These are phyloP conservation scores for Pterois miles DNA, from an alignment of 2,797 vertebrate species.

Conservation along the genomic window DNA sequence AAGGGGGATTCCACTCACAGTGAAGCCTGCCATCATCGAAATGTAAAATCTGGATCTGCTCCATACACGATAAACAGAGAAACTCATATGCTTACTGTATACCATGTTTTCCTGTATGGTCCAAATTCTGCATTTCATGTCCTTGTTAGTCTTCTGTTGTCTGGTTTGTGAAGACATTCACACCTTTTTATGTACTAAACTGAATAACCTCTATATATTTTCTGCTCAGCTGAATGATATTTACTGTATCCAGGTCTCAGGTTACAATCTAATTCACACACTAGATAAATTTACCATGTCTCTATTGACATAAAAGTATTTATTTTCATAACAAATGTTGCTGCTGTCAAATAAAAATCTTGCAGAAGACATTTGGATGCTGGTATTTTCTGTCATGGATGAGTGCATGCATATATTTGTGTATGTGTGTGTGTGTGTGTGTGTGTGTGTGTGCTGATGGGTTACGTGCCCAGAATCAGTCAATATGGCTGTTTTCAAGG, in stretches of 20 bases:
- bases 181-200: background rate
- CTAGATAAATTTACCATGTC: background rate
- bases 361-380: slow-evolving; percentile 7
- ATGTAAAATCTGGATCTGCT: slow-evolving; percentile 2
- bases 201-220: background rate
- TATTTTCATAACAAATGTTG: slow-evolving; percentile 21
- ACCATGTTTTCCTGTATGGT: background rate
- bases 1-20: slow-evolving; percentile 26
- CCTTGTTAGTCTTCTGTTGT: background rate
- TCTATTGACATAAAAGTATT: background rate
- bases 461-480: slow-evolving; percentile 6
- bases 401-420: background rate
- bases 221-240: background rate
- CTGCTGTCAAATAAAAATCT: slow-evolving; percentile 51
- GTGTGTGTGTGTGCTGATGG: background rate
- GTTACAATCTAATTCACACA: background rate
- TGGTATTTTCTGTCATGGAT: slow-evolving; percentile 27
- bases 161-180: slow-evolving; percentile 1
- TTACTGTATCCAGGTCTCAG: slow-evolving; percentile 7
- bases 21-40: background rate
- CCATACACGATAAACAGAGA: background rate
- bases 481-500: slow-evolving; percentile 27
- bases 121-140: background rate
- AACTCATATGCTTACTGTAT: background rate
- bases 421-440: slow-evolving; percentile 8